Evolutionary conservation across 2,888 invertebrate genomes (phyloP), one percentile per base, ranked within the genome.

Genomic region (Agrotis puta): DNA sequence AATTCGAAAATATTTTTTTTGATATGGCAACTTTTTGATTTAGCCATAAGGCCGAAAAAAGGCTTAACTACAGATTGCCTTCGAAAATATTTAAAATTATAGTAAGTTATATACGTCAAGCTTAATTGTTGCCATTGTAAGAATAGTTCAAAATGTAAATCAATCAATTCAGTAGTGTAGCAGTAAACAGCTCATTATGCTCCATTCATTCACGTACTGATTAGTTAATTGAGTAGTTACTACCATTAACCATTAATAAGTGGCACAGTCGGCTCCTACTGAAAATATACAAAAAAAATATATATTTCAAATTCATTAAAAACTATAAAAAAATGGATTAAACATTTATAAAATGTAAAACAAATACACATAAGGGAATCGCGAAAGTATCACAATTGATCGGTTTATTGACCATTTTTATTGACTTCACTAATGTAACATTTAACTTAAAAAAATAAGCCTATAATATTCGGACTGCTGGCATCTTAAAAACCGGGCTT

Each of bases 101-200:
- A 39, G 45, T 2, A 45, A 61, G 22, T 45, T 16, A 22, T 13
- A 20, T 16, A 18, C 0, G 2, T 45, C 11, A 48, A 50, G 11
- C n/a, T 50, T 50, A 20, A 48, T 48, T 48, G 20, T 16, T 43
- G 20, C 9, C 20, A 20, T 74, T 54, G 24, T 64, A 54, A 16
- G 20, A 20, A 20, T 74, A 62, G 13, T 20, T n/a, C 16, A 20
- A 16, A 64, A 48, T 43, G 16, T 56, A 48, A 43, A 33, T n/a
- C 1, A 54, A n/a, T 27, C 27, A n/a, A 33, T 27, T 6, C 6
- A 45, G 54, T 66, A 66, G 45, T 57, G 33, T 39, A n/a, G n/a
- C n/a, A n/a, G n/a, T n/a, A 45, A 57, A 33, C 22, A 43, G 43
- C 43, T 43, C 13, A 54, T 54, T 75, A 27, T 11, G 16, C 2